Evolutionary conservation across 2,888 invertebrate species (phyloP).

Genomic region (Panopea generosa): DNA sequence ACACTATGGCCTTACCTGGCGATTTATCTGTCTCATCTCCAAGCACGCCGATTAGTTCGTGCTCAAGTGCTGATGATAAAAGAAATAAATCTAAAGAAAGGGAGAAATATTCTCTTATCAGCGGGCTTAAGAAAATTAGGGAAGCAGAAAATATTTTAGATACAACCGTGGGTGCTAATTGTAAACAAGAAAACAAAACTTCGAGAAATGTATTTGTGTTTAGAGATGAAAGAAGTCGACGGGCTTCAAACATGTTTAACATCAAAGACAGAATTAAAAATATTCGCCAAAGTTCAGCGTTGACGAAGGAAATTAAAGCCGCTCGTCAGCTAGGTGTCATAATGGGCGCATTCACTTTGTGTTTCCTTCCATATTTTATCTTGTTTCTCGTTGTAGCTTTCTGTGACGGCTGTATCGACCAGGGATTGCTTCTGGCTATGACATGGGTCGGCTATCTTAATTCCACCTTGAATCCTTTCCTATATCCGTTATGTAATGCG

Average conservation of each 20-base stretch:
- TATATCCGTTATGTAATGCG: slow-evolving; percentile 87
- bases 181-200: slow-evolving; percentile 31
- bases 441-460: slow-evolving; percentile 87
- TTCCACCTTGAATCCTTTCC: slow-evolving; percentile 86
- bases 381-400: slow-evolving; percentile 87
- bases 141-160: slow-evolving; percentile 72
- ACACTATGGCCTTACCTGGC: slow-evolving; percentile 24
- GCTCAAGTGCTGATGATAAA: slow-evolving; percentile 63
- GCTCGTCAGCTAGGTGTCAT: slow-evolving; percentile 88
- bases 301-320: slow-evolving; percentile 86
- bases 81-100: slow-evolving; percentile 49
- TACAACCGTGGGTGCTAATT: slow-evolving; percentile 64
- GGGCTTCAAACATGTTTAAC: slow-evolving; percentile 67
- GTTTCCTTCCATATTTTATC: slow-evolving; percentile 88
- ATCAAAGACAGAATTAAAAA: slow-evolving; percentile 73
- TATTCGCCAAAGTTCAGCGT: slow-evolving; percentile 77
- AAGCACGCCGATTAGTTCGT: slow-evolving; percentile 61
- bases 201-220: slow-evolving; percentile 63
- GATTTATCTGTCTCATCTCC: slow-evolving; percentile 59
- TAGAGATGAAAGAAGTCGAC: slow-evolving; percentile 68
- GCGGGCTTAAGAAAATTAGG: slow-evolving; percentile 67
- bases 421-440: slow-evolving; percentile 85
- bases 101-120: slow-evolving; percentile 69
- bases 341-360: slow-evolving; percentile 87
- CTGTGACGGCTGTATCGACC: slow-evolving; percentile 86